Evolutionary conservation across 2,888 invertebrate genomes (phyloP), one percentile per base, ranked within the genome.

Genomic region (Agrotis puta): DNA sequence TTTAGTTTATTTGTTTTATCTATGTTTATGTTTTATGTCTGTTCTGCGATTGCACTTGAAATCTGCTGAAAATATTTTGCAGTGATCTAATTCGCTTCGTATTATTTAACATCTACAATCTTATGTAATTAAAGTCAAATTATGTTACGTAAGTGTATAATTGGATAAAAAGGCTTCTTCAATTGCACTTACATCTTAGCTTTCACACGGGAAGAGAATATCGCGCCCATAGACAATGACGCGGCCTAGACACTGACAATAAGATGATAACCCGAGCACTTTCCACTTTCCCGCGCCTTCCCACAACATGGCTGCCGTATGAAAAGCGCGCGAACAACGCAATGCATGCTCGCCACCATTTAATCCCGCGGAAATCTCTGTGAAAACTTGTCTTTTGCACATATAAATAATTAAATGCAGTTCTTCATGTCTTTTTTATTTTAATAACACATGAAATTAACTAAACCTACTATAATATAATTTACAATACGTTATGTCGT

Each of bases 261-360:
- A 90, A 77, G 83, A 78, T 88, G 88, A 87, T 90, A 90, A 88
- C 87, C 87, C 67, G 83, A 86, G 85, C 90, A 93, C 95, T 95
- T 95, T 95, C 95, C 91, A 95, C 94, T 95, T 95, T 95, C 94
- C 92, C 92, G 90, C 87, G 87, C 79, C 86, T 94, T 94, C 94
- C 89, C 94, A 94, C 92, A 89, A 88, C 81, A 86, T 86, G 87
- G 87, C 86, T 76, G 88, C 80, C 70, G 79, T 72, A 88, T 90
- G 92, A 89, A 90, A 91, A 89, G 86, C 86, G 81, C 81, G 79
- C 84, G 66, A 78, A 79, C 68, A 66, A 72, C 70, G 79, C 71
- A 63, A 65, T 70, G 70, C 70, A 54, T 79, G 70, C 59, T 65
- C 64, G 14, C 51, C 22, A n/a, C 22, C 50, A 62, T 22, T 70